These are phyloP conservation scores for Lanistes nyassanus DNA, from an alignment of 1,140 invertebrate genomes.

Conservation along the genomic window DNA sequence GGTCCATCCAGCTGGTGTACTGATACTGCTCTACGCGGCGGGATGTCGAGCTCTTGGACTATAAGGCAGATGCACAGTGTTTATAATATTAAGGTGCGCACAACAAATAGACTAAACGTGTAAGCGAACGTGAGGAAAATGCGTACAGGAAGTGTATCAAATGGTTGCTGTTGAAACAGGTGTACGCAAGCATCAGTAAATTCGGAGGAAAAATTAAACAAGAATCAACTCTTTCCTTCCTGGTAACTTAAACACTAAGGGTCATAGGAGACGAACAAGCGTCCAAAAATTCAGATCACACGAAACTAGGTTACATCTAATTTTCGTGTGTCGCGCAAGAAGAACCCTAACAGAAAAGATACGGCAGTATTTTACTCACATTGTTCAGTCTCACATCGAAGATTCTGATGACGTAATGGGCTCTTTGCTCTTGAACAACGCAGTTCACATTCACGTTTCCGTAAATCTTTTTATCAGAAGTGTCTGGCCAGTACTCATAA, in stretches of 20 bases:
- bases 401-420: constrained; percentile 32
- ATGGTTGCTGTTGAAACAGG: not conserved
- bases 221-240: too few relatives aligned
- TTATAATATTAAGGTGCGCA: too few relatives aligned
- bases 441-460: constrained; percentile 23
- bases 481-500: constrained; percentile 40
- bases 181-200: too few relatives aligned
- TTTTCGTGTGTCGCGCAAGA: too few relatives aligned
- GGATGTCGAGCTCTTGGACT: too few relatives aligned
- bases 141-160: not conserved
- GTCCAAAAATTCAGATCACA: too few relatives aligned
- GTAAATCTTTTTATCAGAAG: not conserved
- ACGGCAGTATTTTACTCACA: not conserved
- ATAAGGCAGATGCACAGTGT: too few relatives aligned
- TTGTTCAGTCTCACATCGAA: constrained; percentile 18
- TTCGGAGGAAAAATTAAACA: too few relatives aligned
- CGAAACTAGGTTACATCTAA: too few relatives aligned
- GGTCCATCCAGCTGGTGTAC: constrained; percentile 96
- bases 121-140: not conserved
- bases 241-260: too few relatives aligned
- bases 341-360: not conserved
- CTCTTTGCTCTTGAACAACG: constrained; percentile 9
- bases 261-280: too few relatives aligned
- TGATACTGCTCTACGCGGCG: constrained; percentile 87
- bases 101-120: too few relatives aligned